Evolutionary conservation across 64 coral and sea anemone genomes (phyloP).

Genomic region (Montipora capricornis): DNA sequence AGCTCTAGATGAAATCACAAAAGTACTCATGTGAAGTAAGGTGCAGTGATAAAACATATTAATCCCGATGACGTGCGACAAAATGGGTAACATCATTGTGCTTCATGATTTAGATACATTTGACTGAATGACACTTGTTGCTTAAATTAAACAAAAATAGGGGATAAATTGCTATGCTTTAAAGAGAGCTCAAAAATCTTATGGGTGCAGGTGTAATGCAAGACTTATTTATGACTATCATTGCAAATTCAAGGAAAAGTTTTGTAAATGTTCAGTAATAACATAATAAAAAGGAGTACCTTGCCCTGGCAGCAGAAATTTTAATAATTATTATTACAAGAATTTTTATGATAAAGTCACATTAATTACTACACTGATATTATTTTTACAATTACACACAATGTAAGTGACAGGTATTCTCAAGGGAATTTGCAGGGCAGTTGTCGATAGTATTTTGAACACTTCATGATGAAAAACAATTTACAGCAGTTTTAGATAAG

Average conservation of each 20-base stretch:
- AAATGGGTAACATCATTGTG: neutral
- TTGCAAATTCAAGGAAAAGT: neutral
- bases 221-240: neutral
- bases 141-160: neutral
- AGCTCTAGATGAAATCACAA: neutral
- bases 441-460: too few relatives aligned
- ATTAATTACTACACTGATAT: too few relatives aligned
- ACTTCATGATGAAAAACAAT: too few relatives aligned
- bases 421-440: too few relatives aligned
- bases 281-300: neutral
- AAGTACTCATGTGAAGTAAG: neutral
- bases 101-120: conserved; percentile 7
- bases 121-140: neutral
- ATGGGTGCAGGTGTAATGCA: neutral
- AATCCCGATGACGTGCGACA: neutral
- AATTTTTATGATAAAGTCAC: too few relatives aligned
- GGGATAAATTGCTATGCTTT: neutral
- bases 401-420: too few relatives aligned
- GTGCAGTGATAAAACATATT: neutral
- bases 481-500: too few relatives aligned
- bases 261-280: neutral
- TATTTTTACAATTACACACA: too few relatives aligned
- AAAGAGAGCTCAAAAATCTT: neutral
- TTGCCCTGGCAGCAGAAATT: neutral
- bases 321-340: neutral